Evolutionary conservation across 2,797 vertebrate genomes (phyloP).

Genomic region (Sebastes cheni): DNA sequence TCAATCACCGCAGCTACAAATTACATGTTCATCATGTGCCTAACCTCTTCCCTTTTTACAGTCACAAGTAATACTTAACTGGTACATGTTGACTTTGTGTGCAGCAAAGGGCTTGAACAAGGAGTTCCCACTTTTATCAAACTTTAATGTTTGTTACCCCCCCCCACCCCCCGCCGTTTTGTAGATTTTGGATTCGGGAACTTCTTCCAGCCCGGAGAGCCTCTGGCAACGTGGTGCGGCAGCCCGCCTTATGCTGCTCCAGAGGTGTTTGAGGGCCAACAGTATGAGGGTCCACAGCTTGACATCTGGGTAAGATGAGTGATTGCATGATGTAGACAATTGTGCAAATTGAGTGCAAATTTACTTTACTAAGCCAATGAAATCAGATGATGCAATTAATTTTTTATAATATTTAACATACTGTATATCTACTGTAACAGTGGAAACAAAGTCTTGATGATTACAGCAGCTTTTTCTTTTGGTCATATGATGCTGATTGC

Average conservation of each 20-base stretch:
- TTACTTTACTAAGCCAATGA: not conserved
- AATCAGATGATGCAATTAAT: not conserved
- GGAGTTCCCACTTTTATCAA: not conserved
- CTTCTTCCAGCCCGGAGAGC: conserved; percentile 95
- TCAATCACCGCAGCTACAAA: not conserved
- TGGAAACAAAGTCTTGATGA: not conserved
- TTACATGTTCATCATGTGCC: not conserved
- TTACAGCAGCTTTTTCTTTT: conserved; percentile 18
- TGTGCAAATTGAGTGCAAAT: not conserved
- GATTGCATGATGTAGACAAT: not conserved
- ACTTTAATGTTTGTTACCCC: not conserved
- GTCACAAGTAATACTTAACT: not conserved
- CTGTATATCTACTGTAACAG: not conserved
- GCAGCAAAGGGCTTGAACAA: not conserved
- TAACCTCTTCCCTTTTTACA: not conserved
- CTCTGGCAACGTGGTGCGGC: conserved; percentile 96
- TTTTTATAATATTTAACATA: not conserved
- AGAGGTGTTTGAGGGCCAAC: conserved; percentile 97
- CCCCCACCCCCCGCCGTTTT: not conserved
- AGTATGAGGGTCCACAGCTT: conserved; percentile 98
- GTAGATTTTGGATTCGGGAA: conserved; percentile 99
- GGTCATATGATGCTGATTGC: conserved; percentile 2
- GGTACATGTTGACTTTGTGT: not conserved
- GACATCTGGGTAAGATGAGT: conserved; percentile 93
- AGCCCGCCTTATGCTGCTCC: conserved; percentile 98